phyloP scores from a whole-genome alignment of 2,113 vertebrate species.

The Cnemophilus loriae region DNA sequence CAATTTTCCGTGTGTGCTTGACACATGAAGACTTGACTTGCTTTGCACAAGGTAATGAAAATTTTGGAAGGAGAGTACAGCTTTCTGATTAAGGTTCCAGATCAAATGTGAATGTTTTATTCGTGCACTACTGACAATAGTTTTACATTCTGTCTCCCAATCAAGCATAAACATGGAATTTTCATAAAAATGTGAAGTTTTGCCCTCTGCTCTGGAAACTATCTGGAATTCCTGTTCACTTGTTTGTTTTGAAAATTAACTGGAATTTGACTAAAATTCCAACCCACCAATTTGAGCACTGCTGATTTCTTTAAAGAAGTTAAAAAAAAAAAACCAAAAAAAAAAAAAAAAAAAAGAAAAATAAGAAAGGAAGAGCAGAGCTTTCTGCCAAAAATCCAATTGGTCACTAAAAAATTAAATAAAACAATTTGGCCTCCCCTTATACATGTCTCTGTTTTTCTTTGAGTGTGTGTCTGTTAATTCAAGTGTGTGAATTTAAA shows the following conservation, averaged over 20 bases:
- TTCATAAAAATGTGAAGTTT: slow-evolving; percentile 63
- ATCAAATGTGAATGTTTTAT: slow-evolving; percentile 73
- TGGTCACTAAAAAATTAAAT: slow-evolving; percentile 72
- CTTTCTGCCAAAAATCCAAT: slow-evolving; percentile 57
- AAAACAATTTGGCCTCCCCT: slow-evolving; percentile 80
- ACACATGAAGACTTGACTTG: slow-evolving; percentile 73
- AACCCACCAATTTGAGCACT: slow-evolving; percentile 48
- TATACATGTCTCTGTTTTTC: slow-evolving; percentile 54
- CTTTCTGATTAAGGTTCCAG: slow-evolving; percentile 63
- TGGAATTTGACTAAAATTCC: slow-evolving; percentile 48
- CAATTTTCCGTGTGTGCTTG: slow-evolving; percentile 68
- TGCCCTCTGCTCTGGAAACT: slow-evolving; percentile 63
- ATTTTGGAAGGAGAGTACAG: slow-evolving; percentile 63
- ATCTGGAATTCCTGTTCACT: slow-evolving; percentile 48
- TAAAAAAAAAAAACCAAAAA: background rate
- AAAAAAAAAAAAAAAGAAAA: background rate
- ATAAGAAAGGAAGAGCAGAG: slow-evolving; percentile 20
- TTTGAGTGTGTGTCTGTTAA: background rate
- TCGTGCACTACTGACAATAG: slow-evolving; percentile 73
- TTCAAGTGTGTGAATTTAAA: background rate
- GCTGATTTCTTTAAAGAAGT: background rate
- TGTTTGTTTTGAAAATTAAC: slow-evolving; percentile 47
- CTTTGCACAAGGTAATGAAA: slow-evolving; percentile 82
- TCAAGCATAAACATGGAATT: slow-evolving; percentile 49
- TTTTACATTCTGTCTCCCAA: slow-evolving; percentile 63